Base-by-base conservation (phyloP, 2,797 vertebrate genomes). In the Micropoecilia bifurca region DNA sequence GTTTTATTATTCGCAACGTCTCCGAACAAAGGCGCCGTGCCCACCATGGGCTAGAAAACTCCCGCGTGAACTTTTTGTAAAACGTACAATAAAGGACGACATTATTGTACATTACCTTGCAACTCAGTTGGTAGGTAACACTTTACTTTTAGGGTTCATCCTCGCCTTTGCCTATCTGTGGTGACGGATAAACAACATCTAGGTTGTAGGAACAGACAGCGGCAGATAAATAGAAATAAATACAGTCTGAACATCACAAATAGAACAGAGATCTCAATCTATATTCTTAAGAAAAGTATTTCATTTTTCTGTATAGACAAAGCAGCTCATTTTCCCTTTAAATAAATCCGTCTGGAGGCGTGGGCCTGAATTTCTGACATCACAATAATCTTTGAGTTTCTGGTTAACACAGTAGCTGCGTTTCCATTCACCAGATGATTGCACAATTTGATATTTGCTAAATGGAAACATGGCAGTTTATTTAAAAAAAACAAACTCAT, bases 1-100 rank as follows among this genome's bases (percentile, higher is more conserved):
- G n/a, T 66, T 71, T 85, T 83, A 81, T 83, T 73, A 45, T 69
- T 43, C 66, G 71, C 73, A 83, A 63, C 75, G 74, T 84, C 36
- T 73, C 30, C 59, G 63, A 78, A 84, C 28, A 87, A 66, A 80
- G 72, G n/a, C 48, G 18, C 12, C 4, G 8, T n/a, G 41, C 33
- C 43, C 68, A 81, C 73, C 76, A 74, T 73, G 46, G 79, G 73
- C 61, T 55, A 7, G 47, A 16, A 10, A 80, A 10, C 8, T 28
- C 47, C 71, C 1, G 69, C 6, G 25, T 55, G 73, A 80, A 78
- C 76, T 16, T 72, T 63, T 9, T 47, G 46, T 2, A 0, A 75
- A 76, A 80, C 45, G 73, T 28, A 41, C 39, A 18, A 16, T 25
- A 72, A 74, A 68, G 28, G n/a, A 80, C 50, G 16, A 9, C 71